Conservation (phyloP, 1,140 invertebrate genomes). For the Nasonia giraulti region DNA sequence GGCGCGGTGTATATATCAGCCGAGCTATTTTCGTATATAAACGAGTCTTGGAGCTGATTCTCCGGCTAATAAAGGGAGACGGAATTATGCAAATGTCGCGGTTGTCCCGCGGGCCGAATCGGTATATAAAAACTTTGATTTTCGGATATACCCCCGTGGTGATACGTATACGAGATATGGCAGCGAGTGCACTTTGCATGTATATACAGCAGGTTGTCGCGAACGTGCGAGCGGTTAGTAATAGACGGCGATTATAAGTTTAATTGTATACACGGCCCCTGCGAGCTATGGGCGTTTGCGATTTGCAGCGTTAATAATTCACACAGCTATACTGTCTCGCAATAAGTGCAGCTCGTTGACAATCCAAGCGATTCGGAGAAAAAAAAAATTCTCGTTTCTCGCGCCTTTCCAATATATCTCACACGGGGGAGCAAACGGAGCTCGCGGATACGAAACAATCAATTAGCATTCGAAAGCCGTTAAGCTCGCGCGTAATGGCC, state of each 20-base stretch:
- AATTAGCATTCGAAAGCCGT: no score
- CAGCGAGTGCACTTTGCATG: not conserved
- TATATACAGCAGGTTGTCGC: no score
- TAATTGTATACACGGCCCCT: not conserved
- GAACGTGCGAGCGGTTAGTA: not conserved
- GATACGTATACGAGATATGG: no score
- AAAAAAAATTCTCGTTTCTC: no score
- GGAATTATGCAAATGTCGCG: constrained; percentile 48
- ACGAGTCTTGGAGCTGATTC: constrained; percentile 26
- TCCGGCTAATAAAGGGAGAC: constrained; percentile 32
- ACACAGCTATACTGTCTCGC: no score
- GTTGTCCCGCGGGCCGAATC: constrained; percentile 19
- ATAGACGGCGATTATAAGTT: constrained; percentile 12
- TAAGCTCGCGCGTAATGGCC: no score
- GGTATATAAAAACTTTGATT: not conserved
- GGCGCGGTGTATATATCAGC: not conserved
- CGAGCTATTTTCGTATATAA: constrained; percentile 41
- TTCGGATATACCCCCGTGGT: not conserved
- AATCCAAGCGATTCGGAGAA: no score
- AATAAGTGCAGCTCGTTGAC: no score
- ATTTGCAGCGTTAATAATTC: no score
- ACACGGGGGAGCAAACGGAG: no score
- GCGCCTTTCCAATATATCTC: no score
- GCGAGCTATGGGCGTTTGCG: not conserved
- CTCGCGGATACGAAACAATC: no score